phyloP scores from a whole-genome alignment of 2,797 vertebrate genomes.

The Champsocephalus gunnari region DNA sequence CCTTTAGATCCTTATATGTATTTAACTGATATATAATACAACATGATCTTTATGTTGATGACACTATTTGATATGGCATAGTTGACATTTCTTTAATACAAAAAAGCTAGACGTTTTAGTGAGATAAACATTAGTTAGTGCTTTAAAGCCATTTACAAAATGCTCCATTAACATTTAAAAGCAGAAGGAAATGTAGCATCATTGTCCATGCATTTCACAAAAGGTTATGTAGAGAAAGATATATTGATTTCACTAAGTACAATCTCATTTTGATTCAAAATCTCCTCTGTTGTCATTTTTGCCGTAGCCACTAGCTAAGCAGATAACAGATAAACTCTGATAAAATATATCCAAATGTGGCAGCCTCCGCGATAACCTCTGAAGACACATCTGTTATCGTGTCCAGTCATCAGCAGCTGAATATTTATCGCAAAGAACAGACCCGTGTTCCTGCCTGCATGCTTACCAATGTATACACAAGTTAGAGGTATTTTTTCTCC shows the following conservation, averaged over 20 bases:
- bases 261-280: slow-evolving; percentile 82
- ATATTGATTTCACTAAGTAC: slow-evolving; percentile 83
- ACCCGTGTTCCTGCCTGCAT: slow-evolving; percentile 76
- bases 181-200: slow-evolving; percentile 70
- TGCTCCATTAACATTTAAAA: slow-evolving; percentile 87
- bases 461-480: slow-evolving; percentile 78
- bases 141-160: slow-evolving; percentile 80
- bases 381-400: slow-evolving; percentile 85
- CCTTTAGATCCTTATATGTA: slow-evolving; percentile 71
- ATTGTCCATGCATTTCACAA: slow-evolving; percentile 73
- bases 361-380: slow-evolving; percentile 86
- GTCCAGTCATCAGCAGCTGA: slow-evolving; percentile 85
- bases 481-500: slow-evolving; percentile 53
- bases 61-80: slow-evolving; percentile 60
- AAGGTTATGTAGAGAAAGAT: slow-evolving; percentile 80
- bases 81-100: slow-evolving; percentile 85
- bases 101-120: slow-evolving; percentile 71
- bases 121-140: slow-evolving; percentile 70
- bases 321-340: slow-evolving; percentile 88
- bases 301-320: slow-evolving; percentile 82
- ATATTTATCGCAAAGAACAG: slow-evolving; percentile 88
- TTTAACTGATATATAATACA: slow-evolving; percentile 68
- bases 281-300: slow-evolving; percentile 79
- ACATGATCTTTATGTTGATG: slow-evolving; percentile 79
- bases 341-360: slow-evolving; percentile 89